Conservation (phyloP, 1,140 invertebrate species). For the Eueides isabella region DNA sequence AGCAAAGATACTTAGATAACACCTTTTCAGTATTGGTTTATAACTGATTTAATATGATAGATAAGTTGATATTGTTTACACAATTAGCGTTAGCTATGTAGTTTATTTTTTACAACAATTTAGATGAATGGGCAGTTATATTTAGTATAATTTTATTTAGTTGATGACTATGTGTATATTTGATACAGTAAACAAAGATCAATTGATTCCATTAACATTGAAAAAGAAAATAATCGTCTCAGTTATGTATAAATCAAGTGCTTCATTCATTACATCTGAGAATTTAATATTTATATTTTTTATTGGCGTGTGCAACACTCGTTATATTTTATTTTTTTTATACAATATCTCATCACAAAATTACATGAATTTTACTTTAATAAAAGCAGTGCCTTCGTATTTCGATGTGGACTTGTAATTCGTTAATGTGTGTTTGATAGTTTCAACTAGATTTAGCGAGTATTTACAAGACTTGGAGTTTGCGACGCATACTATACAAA, state of each 20-base stretch:
- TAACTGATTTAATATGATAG: conserved; percentile 69
- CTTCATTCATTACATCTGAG: conserved; percentile 29
- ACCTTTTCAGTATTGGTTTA: conserved; percentile 78
- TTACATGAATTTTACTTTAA: conserved; percentile 47
- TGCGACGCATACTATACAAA: conserved; percentile 26
- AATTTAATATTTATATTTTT: neutral
- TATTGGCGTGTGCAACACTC: neutral
- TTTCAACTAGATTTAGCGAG: conserved; percentile 33
- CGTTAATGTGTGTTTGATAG: conserved; percentile 49
- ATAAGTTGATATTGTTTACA: conserved; percentile 74
- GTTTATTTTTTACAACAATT: conserved; percentile 57
- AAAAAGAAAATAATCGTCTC: conserved; percentile 31
- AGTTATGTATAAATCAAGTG: conserved; percentile 42
- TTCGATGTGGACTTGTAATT: conserved; percentile 47
- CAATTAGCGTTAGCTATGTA: conserved; percentile 73
- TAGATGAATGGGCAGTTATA: conserved; percentile 44
- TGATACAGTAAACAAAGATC: conserved; percentile 11
- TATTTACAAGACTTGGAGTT: conserved; percentile 31
- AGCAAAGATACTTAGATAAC: conserved; percentile 70
- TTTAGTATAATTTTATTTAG: conserved; percentile 29
- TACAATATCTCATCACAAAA: conserved; percentile 49
- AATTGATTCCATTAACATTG: neutral
- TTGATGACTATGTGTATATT: conserved; percentile 33
- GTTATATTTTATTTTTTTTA: conserved; percentile 23
- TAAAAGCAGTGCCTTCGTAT: conserved; percentile 72